Base-by-base conservation (phyloP, 1,140 invertebrate species). In the Papilio glaucus region DNA sequence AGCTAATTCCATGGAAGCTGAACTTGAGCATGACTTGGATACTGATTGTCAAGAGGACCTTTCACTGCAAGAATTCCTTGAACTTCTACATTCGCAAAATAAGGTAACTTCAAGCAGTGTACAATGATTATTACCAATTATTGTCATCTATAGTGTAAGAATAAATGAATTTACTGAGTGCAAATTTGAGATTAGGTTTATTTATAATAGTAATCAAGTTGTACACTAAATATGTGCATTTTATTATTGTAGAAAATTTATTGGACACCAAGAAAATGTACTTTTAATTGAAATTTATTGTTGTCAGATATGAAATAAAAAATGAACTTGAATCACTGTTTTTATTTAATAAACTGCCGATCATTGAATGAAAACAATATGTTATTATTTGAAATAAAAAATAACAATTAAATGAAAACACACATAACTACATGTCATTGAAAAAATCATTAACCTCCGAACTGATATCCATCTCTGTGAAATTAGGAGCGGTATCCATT, bases 1-100 rank as follows among this genome's bases (percentile, higher is more conserved):
- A 49, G 89, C 83, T 8, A 92, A 93, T 73, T 91, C 91, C 5
- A 78, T 92, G 84, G 91, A 93, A 62, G 91, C 89, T 12, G 85
- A 93, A 71, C 81, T 93, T n/a, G 89, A 93, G 76, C 91, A 93
- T 71, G 91, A 93, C 74, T 81, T 93, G 62, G 89, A 93, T 42
- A 93, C 91, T 39, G 91, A 91, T 73, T 93, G 91, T 69, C 91
- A 93, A 72, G 91, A 93, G 63, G 90, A 93, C 45, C 76, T 93
- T 39, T 93, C 91, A 57, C 79, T 93, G 4, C 91, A 91, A 75
- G 91, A 93, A 75, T 93, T 93, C 70, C 79, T 93, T 37, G 89
- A 91, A 77, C 82, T 93, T 63, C 76, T 93, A 71, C 88, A 93
- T 62, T 88, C 91, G 13, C 91, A 93, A 80, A 91, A 93, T 73